Percentiles rank a stretch among this genome's conserved stretches.
Conservation (phyloP, 1,140 invertebrate species). For the Drosophila sturtevanti region DNA sequence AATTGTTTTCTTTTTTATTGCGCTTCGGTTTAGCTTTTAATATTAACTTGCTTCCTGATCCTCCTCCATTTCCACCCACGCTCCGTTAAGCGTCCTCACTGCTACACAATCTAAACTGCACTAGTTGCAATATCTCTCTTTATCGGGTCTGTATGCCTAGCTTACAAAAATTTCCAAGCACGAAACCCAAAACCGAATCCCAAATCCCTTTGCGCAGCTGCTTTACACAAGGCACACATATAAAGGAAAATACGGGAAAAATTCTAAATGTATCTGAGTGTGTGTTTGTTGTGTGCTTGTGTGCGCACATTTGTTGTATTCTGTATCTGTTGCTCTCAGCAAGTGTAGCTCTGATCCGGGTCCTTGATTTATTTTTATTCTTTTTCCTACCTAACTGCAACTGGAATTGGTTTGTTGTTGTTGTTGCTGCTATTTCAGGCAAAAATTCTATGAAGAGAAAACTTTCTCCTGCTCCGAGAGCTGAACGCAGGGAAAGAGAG, state of each 20-base stretch:
- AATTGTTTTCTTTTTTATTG: background rate
- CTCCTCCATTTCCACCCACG: slow-evolving; percentile 43
- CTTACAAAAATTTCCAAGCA: slow-evolving; percentile 46
- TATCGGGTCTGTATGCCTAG: slow-evolving; percentile 23
- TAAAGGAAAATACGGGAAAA: slow-evolving; percentile 31
- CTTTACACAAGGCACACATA: slow-evolving; percentile 37
- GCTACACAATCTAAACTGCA: slow-evolving; percentile 72
- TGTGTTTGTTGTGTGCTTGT: slow-evolving; percentile 23
- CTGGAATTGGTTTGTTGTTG: slow-evolving; percentile 23
- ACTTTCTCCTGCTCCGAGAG: slow-evolving; percentile 53
- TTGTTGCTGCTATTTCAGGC: slow-evolving; percentile 50
- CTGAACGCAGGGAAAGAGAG: slow-evolving; percentile 10
- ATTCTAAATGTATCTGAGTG: background rate
- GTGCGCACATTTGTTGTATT: background rate
- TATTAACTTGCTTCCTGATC: slow-evolving; percentile 12
- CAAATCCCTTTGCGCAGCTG: slow-evolving; percentile 64
- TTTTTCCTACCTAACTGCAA: slow-evolving; percentile 65
- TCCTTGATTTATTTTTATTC: slow-evolving; percentile 78
- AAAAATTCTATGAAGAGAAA: slow-evolving; percentile 39
- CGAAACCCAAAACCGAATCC: slow-evolving; percentile 50
- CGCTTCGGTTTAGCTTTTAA: background rate
- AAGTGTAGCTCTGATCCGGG: slow-evolving; percentile 64
- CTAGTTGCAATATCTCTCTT: slow-evolving; percentile 54
- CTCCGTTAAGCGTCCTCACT: slow-evolving; percentile 64
- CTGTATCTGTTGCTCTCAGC: slow-evolving; percentile 75